phyloP scores from a whole-genome alignment of 2,888 invertebrate species.

The Brachynemurus nebulosus region DNA sequence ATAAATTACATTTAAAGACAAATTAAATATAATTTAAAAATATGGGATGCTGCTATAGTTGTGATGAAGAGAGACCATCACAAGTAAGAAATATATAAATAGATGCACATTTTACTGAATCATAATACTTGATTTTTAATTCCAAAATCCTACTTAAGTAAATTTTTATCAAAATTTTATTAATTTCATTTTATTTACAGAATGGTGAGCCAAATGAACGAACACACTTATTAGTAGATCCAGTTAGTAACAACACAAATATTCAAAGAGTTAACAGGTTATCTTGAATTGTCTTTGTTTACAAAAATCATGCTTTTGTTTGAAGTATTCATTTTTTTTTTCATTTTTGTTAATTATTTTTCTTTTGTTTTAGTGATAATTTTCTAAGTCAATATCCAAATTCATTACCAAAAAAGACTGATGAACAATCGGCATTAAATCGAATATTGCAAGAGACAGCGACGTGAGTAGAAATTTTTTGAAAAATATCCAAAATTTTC shows the following conservation, averaged over 20 bases:
- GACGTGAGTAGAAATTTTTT: constrained; percentile 44
- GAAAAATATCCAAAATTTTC: neutral
- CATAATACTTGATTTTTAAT: too few relatives aligned
- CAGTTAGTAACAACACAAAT: constrained; percentile 58
- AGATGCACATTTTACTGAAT: too few relatives aligned
- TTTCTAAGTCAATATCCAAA: constrained; percentile 45
- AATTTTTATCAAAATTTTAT: constrained; percentile 7
- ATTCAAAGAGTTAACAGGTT: constrained; percentile 53
- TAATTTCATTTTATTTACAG: too few relatives aligned
- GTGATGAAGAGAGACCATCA: constrained; percentile 52
- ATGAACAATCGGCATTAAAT: constrained; percentile 82
- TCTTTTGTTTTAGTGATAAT: constrained; percentile 42
- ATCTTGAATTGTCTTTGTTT: too few relatives aligned
- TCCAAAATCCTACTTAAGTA: too few relatives aligned
- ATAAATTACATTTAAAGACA: too few relatives aligned
- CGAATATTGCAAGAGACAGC: constrained; percentile 83
- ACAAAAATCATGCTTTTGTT: too few relatives aligned
- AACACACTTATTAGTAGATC: constrained; percentile 65
- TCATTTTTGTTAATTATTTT: neutral
- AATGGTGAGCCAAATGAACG: constrained; percentile 54
- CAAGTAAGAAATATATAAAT: constrained; percentile 38
- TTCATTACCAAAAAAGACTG: constrained; percentile 60
- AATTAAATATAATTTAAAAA: too few relatives aligned
- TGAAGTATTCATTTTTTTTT: constrained; percentile 6
- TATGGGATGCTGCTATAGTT: constrained; percentile 60